Percentiles rank a stretch among this genome's conserved stretches.
phyloP scores from a whole-genome alignment of 2,797 vertebrate genomes.

The Echeneis naucrates region DNA sequence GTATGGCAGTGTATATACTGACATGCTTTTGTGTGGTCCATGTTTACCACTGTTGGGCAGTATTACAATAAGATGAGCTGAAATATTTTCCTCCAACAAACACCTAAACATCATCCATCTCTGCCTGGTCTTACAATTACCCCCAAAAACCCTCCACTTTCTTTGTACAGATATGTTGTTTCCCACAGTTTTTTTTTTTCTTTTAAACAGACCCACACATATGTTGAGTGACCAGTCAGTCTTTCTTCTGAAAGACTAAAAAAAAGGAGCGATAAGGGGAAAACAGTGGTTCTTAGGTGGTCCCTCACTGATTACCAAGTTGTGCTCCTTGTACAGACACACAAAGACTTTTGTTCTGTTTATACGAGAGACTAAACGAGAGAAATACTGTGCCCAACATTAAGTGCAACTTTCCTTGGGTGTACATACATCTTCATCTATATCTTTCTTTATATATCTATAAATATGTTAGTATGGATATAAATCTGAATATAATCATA shows the following conservation, averaged over 20 bases:
- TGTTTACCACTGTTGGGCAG: conserved; percentile 58
- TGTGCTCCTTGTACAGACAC: conserved; percentile 69
- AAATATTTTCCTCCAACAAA: conserved; percentile 34
- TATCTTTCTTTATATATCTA: no score
- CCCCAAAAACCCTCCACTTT: neutral
- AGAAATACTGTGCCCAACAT: conserved; percentile 45
- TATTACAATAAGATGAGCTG: conserved; percentile 52
- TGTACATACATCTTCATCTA: conserved; percentile 31
- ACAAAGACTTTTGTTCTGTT: conserved; percentile 46
- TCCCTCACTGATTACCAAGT: conserved; percentile 68
- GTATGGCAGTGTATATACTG: conserved; percentile 68
- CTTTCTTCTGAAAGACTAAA: conserved; percentile 21
- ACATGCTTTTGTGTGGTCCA: conserved; percentile 60
- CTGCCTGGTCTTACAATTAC: conserved; percentile 4
- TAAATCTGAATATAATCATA: no score
- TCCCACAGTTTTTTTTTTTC: conserved; percentile 6
- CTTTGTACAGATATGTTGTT: neutral
- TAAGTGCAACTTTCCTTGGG: conserved; percentile 49
- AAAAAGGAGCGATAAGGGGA: conserved; percentile 25
- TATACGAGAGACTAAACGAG: conserved; percentile 25
- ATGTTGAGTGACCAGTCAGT: conserved; percentile 9
- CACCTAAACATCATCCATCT: conserved; percentile 25
- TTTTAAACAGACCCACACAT: conserved; percentile 28
- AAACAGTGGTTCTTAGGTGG: conserved; percentile 33
- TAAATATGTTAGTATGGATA: no score